Evolutionary conservation across 2,797 vertebrate genomes (phyloP).

Genomic region (Sebastes wilsoni): DNA sequence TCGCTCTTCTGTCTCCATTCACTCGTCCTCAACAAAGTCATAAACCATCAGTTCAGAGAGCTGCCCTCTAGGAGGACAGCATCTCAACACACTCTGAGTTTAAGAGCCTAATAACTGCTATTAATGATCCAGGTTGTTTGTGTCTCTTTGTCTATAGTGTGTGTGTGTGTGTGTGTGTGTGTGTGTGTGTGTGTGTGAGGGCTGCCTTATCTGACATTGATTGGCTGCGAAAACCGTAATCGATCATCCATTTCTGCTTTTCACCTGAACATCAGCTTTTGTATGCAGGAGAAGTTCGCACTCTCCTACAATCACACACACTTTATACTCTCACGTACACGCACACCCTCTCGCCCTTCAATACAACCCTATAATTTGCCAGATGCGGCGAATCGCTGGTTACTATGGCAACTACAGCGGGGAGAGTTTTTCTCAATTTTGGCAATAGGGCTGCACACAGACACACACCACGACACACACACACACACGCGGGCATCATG

Average conservation of each 20-base stretch:
- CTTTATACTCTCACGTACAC: slow-evolving; percentile 29
- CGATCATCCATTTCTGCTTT: slow-evolving; percentile 39
- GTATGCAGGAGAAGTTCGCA: slow-evolving; percentile 66
- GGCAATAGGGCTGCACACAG: slow-evolving; percentile 51
- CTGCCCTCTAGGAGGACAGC: background rate
- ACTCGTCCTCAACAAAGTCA: slow-evolving; percentile 19
- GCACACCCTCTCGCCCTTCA: slow-evolving; percentile 66
- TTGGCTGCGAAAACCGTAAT: slow-evolving; percentile 30
- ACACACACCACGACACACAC: slow-evolving; percentile 29
- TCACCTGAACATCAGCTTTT: slow-evolving; percentile 62
- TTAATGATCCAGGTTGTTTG: slow-evolving; percentile 24
- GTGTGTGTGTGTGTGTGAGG: slow-evolving; percentile 6
- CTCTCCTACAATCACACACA: slow-evolving; percentile 40
- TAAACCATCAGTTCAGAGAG: background rate
- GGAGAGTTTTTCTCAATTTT: slow-evolving; percentile 67
- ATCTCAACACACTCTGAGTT: background rate
- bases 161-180: slow-evolving; percentile 13
- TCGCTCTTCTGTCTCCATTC: background rate
- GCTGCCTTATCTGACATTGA: slow-evolving; percentile 19
- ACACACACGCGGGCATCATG: slow-evolving; percentile 13
- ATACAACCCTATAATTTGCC: slow-evolving; percentile 82
- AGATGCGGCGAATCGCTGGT: slow-evolving; percentile 78
- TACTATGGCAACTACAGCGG: slow-evolving; percentile 79
- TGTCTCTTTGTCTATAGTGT: slow-evolving; percentile 1
- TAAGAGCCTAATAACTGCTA: slow-evolving; percentile 24